phyloP scores from a whole-genome alignment of 2,888 invertebrate species.

The Cataglyphis altisquamis region DNA sequence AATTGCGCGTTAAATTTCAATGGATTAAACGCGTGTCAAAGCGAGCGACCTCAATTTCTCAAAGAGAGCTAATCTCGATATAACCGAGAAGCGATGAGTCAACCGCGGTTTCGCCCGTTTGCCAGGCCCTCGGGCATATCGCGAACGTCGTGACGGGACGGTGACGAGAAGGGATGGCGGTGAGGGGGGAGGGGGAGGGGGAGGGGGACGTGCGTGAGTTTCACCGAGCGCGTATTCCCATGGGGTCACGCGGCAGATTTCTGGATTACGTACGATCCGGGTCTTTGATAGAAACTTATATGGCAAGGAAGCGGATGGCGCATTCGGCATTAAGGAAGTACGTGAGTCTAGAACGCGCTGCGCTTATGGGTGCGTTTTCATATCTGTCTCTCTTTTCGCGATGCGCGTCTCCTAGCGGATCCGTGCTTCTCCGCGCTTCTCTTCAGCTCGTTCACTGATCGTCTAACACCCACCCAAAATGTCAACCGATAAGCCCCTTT shows the following conservation, averaged over 20 bases:
- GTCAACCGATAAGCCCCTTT: conserved; percentile 46
- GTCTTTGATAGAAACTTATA: conserved; percentile 84
- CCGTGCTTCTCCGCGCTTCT: conserved; percentile 30
- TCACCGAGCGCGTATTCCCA: conserved; percentile 79
- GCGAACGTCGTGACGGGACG: conserved; percentile 30
- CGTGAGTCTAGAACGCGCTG: conserved; percentile 81
- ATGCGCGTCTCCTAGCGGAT: conserved; percentile 64
- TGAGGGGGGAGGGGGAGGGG: conserved; percentile 28
- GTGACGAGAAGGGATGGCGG: conserved; percentile 3
- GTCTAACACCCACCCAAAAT: conserved; percentile 62
- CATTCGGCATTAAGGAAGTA: conserved; percentile 84
- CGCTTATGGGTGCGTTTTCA: conserved; percentile 80
- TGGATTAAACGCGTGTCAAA: conserved; percentile 34
- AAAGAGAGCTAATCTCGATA: conserved; percentile 56
- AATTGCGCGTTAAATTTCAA: conserved; percentile 23
- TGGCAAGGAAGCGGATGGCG: conserved; percentile 83
- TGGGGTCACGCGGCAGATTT: conserved; percentile 80
- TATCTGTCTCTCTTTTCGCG: conserved; percentile 51
- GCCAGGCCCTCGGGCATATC: conserved; percentile 60
- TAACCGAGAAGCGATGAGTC: conserved; percentile 65
- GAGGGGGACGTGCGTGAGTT: conserved; percentile 77
- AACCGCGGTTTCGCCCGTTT: conserved; percentile 66
- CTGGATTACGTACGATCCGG: conserved; percentile 83
- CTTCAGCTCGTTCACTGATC: conserved; percentile 49
- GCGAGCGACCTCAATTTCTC: conserved; percentile 48